phyloP scores from a whole-genome alignment of 2,113 vertebrate genomes.

The Thalassarche chlororhynchos region DNA sequence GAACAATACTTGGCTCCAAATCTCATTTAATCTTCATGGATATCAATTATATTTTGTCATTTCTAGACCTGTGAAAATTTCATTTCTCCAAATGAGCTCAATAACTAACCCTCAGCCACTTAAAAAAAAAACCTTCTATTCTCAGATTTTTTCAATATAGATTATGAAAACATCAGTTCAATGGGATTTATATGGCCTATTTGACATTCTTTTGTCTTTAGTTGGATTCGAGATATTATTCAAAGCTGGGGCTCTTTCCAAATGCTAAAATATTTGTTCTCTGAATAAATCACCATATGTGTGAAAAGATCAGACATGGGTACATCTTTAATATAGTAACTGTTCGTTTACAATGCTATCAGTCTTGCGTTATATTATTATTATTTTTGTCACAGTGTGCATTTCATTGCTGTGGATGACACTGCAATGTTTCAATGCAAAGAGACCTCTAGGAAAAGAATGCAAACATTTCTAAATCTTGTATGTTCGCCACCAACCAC shows the following conservation, averaged over 20 bases:
- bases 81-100: constrained; percentile 47
- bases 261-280: constrained; percentile 49
- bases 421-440: background rate
- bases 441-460: background rate
- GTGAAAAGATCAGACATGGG: constrained; percentile 1
- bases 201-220: constrained; percentile 38
- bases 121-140: background rate
- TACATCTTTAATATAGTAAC: background rate
- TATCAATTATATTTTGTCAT: constrained; percentile 55
- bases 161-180: constrained; percentile 52
- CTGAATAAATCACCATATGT: constrained; percentile 26
- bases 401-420: background rate
- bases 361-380: background rate
- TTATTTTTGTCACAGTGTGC: background rate
- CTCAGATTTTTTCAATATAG: constrained; percentile 28
- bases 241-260: background rate
- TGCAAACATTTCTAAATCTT: background rate
- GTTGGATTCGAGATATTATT: constrained; percentile 27
- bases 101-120: constrained; percentile 26
- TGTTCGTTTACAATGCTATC: background rate
- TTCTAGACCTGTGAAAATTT: constrained; percentile 52
- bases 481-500: background rate
- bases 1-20: constrained; percentile 42
- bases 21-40: constrained; percentile 42
- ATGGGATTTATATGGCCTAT: constrained; percentile 32